phyloP scores from a whole-genome alignment of 2,888 invertebrate species.

The Adela reaumurella region DNA sequence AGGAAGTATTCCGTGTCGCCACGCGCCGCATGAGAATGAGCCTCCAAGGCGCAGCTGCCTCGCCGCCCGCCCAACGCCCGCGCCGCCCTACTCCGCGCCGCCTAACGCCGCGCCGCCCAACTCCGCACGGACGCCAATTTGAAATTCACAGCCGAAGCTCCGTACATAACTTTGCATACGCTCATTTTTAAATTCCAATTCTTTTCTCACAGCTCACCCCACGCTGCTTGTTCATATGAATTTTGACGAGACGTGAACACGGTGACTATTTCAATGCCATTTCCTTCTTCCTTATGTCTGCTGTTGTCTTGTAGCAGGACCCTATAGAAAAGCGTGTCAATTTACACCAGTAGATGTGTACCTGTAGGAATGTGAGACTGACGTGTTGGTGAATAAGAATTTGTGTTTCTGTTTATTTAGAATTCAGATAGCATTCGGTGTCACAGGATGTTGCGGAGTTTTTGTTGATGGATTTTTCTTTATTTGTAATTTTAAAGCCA shows the following conservation, averaged over 20 bases:
- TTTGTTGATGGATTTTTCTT: no score
- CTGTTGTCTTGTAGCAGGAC: no score
- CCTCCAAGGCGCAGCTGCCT: neutral
- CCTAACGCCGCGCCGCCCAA: neutral
- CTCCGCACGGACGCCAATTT: slow-evolving; percentile 3
- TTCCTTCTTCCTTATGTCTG: no score
- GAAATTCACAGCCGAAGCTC: slow-evolving; percentile 3
- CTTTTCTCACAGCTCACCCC: neutral
- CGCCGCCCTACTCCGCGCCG: no score
- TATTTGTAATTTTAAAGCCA: no score
- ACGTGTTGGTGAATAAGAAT: no score
- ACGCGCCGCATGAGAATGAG: no score
- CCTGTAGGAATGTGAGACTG: slow-evolving; percentile 4
- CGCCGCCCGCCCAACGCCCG: neutral
- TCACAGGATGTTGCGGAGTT: no score
- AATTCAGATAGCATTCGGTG: no score
- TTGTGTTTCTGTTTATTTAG: no score
- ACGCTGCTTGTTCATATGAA: neutral
- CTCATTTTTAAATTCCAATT: slow-evolving; percentile 7
- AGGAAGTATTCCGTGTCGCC: no score
- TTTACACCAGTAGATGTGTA: slow-evolving; percentile 6
- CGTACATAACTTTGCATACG: slow-evolving; percentile 5
- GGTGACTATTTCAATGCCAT: no score
- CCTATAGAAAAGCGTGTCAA: slow-evolving; percentile 7
- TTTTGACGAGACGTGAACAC: neutral